Base-by-base conservation (phyloP, 2,797 vertebrate species). In the Tinamus major region DNA sequence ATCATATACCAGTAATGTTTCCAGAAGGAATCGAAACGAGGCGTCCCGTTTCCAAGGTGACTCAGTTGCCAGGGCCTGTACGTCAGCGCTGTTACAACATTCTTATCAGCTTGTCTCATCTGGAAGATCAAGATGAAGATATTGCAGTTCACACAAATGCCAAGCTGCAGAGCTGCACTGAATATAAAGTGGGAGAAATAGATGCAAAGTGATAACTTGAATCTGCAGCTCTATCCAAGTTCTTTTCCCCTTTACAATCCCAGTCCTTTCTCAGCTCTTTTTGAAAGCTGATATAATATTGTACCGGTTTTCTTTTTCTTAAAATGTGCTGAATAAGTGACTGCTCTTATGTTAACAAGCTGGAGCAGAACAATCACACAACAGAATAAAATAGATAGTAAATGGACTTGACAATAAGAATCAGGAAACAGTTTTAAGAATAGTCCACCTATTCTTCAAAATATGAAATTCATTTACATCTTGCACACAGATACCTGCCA, bases 51-150 rank as follows among this genome's bases (percentile, higher is more conserved):
- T 17, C 99, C 99, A 0, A 97, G 86, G 20, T 96, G 97, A 65
- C 99, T 99, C 71, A 99, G 97, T 51, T 98, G 98, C 99, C 99
- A 99, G 0, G 98, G 99, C 84, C 99, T 96, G 95, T 99, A 98
- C 15, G 99, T 99, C 71, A 99, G 87, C 1, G 99, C 99, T 0
- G 99, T 99, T 81, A 99, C 96, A 49, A 99, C 98, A 2, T 98
- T 98, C 13, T 96, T 97, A 96, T 99, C 99, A 3, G 97, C 98
- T 94, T 98, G 98, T 87, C 99, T 98, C 99, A 99, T 99, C 99
- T 99, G 96, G 5, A 96, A 96, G 79, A 79, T 9, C 63, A 90
- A 91, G 44, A 5, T 74, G 37, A 68, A 65, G 59, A 86, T 8
- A 44, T 26, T 29, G 4, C 15, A 61, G 58, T 42, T 55, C 51